phyloP scores from a whole-genome alignment of 1,140 invertebrate genomes.

The Atopsyche davidsoni region DNA sequence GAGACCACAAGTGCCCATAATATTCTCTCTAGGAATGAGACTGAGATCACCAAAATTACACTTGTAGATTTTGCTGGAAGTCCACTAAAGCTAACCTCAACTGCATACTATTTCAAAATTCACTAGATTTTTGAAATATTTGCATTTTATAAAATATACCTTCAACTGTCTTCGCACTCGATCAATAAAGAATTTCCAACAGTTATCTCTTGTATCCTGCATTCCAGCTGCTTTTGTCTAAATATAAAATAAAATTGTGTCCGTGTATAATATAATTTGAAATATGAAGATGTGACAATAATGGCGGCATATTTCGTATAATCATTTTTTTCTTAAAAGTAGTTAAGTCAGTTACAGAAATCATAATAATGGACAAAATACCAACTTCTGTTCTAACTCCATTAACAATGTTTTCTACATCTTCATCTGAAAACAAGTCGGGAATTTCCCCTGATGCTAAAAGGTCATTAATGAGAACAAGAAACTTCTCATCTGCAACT shows the following conservation, averaged over 20 bases:
- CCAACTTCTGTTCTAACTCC: conserved; percentile 75
- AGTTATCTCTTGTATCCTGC: conserved; percentile 84
- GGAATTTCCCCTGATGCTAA: conserved; percentile 91
- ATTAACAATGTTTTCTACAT: conserved; percentile 81
- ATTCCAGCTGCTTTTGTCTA: conserved; percentile 70
- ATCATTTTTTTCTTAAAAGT: background rate
- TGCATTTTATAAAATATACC: conserved; percentile 38
- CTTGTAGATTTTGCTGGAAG: too few species aligned
- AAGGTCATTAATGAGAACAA: conserved; percentile 91
- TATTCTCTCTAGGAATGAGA: too few species aligned
- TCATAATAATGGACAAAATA: background rate
- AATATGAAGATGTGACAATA: too few species aligned
- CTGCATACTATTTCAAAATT: too few species aligned
- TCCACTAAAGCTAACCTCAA: too few species aligned
- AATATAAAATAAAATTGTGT: conserved; percentile 19
- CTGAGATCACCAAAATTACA: too few species aligned
- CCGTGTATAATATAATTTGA: too few species aligned
- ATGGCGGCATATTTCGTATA: background rate
- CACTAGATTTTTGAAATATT: too few species aligned
- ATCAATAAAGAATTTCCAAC: conserved; percentile 94
- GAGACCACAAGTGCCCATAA: too few species aligned
- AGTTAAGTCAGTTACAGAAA: background rate
- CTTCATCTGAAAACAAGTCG: conserved; percentile 86
- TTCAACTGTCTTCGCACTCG: conserved; percentile 71
- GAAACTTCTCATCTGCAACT: conserved; percentile 82